phyloP scores from a whole-genome alignment of 1,140 invertebrate genomes.

The Helicoverpa zea region DNA sequence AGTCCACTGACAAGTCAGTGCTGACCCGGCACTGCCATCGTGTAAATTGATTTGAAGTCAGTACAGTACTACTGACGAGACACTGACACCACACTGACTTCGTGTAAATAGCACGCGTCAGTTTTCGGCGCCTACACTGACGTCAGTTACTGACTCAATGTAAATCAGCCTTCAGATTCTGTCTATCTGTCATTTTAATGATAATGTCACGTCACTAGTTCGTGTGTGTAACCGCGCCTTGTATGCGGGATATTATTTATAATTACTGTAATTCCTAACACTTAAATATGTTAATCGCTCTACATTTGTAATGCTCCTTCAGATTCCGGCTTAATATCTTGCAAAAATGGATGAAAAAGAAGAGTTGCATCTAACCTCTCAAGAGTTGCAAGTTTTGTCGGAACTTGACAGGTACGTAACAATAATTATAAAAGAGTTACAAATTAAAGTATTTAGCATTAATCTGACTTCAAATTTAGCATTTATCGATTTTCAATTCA shows the following conservation, averaged over 20 bases:
- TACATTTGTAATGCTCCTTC: not conserved
- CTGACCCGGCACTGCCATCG: no score
- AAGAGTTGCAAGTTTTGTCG: conserved; percentile 94
- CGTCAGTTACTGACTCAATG: no score
- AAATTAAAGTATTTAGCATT: not conserved
- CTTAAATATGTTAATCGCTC: conserved; percentile 4
- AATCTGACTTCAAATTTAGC: not conserved
- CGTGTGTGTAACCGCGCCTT: conserved; percentile 52
- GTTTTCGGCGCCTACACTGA: no score
- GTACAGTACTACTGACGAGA: no score
- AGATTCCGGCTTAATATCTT: conserved; percentile 22
- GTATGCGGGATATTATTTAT: conserved; percentile 43
- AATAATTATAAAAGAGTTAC: not conserved
- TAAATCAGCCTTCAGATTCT: not conserved
- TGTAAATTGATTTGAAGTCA: no score
- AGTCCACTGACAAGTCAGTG: no score
- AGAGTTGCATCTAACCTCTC: conserved; percentile 88
- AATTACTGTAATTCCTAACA: conserved; percentile 5
- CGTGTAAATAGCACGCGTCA: no score
- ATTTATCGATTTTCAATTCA: not conserved
- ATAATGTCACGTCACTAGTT: conserved; percentile 40
- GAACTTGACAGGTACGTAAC: conserved; percentile 92
- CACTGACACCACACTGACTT: no score
- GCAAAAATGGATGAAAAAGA: conserved; percentile 83
- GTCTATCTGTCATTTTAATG: not conserved